Evolutionary conservation across 2,888 invertebrate genomes (phyloP).

Genomic region (Erebia aethiops): DNA sequence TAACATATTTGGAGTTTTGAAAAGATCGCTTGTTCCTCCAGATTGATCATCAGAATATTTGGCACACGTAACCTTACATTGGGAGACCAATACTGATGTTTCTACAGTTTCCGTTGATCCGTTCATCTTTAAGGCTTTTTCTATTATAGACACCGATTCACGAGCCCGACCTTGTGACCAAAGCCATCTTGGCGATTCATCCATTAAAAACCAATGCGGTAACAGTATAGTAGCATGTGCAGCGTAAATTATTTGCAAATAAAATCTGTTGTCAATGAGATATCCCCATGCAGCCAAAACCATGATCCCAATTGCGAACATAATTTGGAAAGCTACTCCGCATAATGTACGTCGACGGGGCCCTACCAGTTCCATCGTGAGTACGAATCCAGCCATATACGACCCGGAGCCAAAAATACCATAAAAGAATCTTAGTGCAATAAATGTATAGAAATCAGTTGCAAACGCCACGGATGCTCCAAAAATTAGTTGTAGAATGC

Average conservation of each 20-base stretch:
- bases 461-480: constrained; percentile 90
- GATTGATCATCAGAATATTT: constrained; percentile 74
- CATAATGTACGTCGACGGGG: constrained; percentile 90
- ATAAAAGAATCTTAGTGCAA: constrained; percentile 86
- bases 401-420: constrained; percentile 93
- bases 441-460: constrained; percentile 87
- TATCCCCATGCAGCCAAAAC: constrained; percentile 92
- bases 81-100: constrained; percentile 84
- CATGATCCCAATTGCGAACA: constrained; percentile 92
- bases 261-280: constrained; percentile 87
- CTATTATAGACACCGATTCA: constrained; percentile 89
- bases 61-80: constrained; percentile 80
- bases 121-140: constrained; percentile 88
- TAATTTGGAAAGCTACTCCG: constrained; percentile 90
- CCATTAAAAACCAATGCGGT: constrained; percentile 92
- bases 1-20: constrained; percentile 90
- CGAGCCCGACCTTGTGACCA: constrained; percentile 91
- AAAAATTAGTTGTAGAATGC: constrained; percentile 86
- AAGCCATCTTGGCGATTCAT: constrained; percentile 94
- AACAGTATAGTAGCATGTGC: constrained; percentile 88
- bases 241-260: constrained; percentile 90
- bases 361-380: constrained; percentile 93
- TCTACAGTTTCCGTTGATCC: constrained; percentile 85
- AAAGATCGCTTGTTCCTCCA: constrained; percentile 87
- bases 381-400: constrained; percentile 86